Evolutionary conservation across 2,797 vertebrate genomes (phyloP).

Genomic region (Scolopax rusticola): DNA sequence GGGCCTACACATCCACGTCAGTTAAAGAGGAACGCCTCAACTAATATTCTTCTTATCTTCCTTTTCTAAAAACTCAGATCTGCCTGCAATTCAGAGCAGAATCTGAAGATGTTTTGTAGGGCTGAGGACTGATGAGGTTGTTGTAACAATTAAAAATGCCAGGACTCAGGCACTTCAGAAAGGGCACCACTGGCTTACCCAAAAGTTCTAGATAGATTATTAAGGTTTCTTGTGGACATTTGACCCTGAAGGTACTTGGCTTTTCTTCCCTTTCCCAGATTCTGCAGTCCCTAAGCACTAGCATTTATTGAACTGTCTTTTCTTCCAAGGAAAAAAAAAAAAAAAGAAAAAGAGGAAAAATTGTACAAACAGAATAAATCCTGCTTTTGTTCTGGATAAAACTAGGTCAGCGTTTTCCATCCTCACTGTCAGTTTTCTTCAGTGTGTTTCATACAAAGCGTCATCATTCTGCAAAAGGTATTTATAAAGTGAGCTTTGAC

Average conservation of each 20-base stretch:
- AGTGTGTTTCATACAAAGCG: slow-evolving; percentile 23
- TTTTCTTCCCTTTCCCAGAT: background rate
- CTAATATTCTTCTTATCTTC: background rate
- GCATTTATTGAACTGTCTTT: slow-evolving; percentile 46
- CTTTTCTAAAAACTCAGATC: slow-evolving; percentile 14
- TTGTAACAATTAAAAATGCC: background rate
- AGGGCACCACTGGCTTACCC: background rate
- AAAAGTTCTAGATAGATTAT: background rate
- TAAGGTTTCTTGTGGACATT: background rate
- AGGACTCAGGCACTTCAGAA: background rate
- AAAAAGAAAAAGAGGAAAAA: slow-evolving; percentile 37
- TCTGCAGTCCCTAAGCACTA: slow-evolving; percentile 18
- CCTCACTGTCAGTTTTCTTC: slow-evolving; percentile 50
- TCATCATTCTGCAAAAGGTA: slow-evolving; percentile 54
- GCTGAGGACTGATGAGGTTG: background rate
- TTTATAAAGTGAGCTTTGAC: slow-evolving; percentile 63
- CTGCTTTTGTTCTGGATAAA: slow-evolving; percentile 74
- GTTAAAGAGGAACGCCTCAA: background rate
- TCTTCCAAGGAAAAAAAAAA: background rate
- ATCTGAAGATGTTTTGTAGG: slow-evolving; percentile 34
- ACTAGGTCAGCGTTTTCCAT: slow-evolving; percentile 58
- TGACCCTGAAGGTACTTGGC: background rate
- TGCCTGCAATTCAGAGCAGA: slow-evolving; percentile 26
- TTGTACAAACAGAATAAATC: slow-evolving; percentile 58
- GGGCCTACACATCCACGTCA: background rate